These are phyloP conservation scores for Diphyllodes magnificus DNA, from an alignment of 2,113 vertebrate species.

Conservation along the genomic window DNA sequence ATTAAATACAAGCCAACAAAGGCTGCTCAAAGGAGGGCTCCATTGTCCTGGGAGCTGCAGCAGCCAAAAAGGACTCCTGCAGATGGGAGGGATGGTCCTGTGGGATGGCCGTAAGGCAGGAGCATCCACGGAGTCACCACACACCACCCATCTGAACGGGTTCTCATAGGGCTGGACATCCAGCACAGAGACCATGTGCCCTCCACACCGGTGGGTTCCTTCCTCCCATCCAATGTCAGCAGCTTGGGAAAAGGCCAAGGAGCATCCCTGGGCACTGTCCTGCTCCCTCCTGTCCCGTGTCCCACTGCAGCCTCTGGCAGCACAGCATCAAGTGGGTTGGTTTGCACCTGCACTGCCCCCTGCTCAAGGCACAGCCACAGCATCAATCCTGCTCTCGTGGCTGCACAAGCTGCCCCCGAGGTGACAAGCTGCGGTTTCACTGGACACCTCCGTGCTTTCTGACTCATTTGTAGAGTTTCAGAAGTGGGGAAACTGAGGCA, in stretches of 20 bases:
- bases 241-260: background rate
- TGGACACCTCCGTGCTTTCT: background rate
- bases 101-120: background rate
- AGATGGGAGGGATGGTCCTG: background rate
- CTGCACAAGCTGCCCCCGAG: background rate
- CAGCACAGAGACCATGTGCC: background rate
- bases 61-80: background rate
- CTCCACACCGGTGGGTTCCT: fast-evolving
- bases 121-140: background rate
- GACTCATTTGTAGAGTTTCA: background rate
- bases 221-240: background rate
- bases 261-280: background rate
- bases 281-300: background rate
- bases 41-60: background rate
- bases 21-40: background rate
- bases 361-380: background rate
- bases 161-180: background rate
- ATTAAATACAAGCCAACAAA: background rate
- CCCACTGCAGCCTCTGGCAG: background rate
- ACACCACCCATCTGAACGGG: background rate
- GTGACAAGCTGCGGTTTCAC: background rate
- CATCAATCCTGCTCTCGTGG: fast-evolving
- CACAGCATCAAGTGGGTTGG: fast-evolving
- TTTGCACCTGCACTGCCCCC: fast-evolving
- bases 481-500: background rate